A percentile compares a stretch with the other conserved stretches of the same genome.
phyloP scores from a whole-genome alignment of 2,797 vertebrate genomes.

The Neoniphon sammara region DNA sequence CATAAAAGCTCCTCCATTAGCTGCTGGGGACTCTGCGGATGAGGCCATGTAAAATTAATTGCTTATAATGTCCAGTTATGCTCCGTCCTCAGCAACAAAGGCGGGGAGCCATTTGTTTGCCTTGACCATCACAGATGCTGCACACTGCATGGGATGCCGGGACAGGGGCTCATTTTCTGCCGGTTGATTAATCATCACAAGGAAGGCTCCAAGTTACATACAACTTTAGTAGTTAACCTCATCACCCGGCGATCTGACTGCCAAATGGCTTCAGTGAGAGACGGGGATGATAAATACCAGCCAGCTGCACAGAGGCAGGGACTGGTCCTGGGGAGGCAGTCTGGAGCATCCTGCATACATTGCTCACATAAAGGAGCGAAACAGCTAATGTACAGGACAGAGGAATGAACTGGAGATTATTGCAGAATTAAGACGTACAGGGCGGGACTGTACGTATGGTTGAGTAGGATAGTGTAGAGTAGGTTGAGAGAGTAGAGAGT shows the following conservation, averaged over 20 bases:
- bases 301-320: slow-evolving; percentile 80
- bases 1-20: slow-evolving; percentile 75
- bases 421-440: slow-evolving; percentile 46
- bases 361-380: slow-evolving; percentile 49
- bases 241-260: slow-evolving; percentile 89
- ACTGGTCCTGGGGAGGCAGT: slow-evolving; percentile 73
- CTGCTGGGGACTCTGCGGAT: slow-evolving; percentile 77
- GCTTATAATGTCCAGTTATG: slow-evolving; percentile 82
- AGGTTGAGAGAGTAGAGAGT: slow-evolving; percentile 50
- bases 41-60: slow-evolving; percentile 84
- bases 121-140: slow-evolving; percentile 85
- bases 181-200: slow-evolving; percentile 92
- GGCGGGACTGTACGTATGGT: slow-evolving; percentile 33
- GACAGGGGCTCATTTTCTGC: slow-evolving; percentile 83
- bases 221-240: slow-evolving; percentile 97
- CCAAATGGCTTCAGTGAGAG: slow-evolving; percentile 89
- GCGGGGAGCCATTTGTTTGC: slow-evolving; percentile 85
- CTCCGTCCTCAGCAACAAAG: slow-evolving; percentile 83
- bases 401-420: slow-evolving; percentile 39
- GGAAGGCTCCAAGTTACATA: slow-evolving; percentile 90
- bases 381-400: slow-evolving; percentile 37
- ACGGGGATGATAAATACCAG: slow-evolving; percentile 89
- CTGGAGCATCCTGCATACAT: slow-evolving; percentile 53
- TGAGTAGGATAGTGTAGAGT: slow-evolving; percentile 35
- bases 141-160: slow-evolving; percentile 81